These are phyloP conservation scores for Pedionomus torquatus DNA, from an alignment of 2,113 vertebrate genomes.

Conservation along the genomic window DNA sequence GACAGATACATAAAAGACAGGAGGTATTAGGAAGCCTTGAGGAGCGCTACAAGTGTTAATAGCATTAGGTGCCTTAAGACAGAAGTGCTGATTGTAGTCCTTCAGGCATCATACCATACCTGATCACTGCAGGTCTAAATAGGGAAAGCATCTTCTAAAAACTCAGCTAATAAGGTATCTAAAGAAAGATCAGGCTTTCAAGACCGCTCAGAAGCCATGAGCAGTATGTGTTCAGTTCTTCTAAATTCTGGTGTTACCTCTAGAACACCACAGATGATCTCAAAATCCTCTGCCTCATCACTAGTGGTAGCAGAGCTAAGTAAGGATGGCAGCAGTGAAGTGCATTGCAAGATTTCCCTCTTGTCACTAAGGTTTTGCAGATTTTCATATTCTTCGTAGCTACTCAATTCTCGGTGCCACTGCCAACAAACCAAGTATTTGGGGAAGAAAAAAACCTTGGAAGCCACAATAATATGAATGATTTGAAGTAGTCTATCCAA, in stretches of 20 bases:
- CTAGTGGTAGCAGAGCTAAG: not conserved
- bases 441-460: not conserved
- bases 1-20: not conserved
- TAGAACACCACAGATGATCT: not conserved
- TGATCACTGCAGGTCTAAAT: not conserved
- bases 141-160: not conserved
- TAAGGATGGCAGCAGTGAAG: not conserved
- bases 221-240: not conserved
- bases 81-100: not conserved
- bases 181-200: not conserved
- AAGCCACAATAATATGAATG: not conserved
- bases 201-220: not conserved
- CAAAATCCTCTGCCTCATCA: not conserved
- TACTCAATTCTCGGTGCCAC: not conserved
- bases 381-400: not conserved
- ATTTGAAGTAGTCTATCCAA: not conserved
- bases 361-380: not conserved
- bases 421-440: not conserved
- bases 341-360: not conserved
- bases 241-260: not conserved
- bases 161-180: not conserved
- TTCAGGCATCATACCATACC: not conserved
- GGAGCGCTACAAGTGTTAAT: not conserved
- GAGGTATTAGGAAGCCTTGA: not conserved
- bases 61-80: not conserved